phyloP scores from a whole-genome alignment of 2,797 vertebrate species.

The Gymnoscopelus microlampas region DNA sequence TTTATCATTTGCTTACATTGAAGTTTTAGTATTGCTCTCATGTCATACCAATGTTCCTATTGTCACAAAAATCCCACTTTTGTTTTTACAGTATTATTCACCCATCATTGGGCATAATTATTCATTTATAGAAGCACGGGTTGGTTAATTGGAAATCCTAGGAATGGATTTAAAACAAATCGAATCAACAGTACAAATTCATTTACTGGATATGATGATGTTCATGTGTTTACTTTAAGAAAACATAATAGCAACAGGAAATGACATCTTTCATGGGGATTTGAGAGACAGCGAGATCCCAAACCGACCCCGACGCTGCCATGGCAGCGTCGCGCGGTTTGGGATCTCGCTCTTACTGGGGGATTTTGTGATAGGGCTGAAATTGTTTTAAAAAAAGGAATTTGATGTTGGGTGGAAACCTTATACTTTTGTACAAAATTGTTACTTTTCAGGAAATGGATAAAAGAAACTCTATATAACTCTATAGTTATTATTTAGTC shows the following conservation, averaged over 20 bases:
- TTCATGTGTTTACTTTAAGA: conserved; percentile 14
- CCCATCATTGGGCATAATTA: conserved; percentile 41
- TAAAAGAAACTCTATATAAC: too few relatives aligned
- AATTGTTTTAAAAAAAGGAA: too few relatives aligned
- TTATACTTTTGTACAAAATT: too few relatives aligned
- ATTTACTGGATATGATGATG: not conserved
- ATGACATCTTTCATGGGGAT: too few relatives aligned
- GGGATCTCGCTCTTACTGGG: too few relatives aligned
- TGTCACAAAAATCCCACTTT: conserved; percentile 55
- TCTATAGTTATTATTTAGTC: too few relatives aligned
- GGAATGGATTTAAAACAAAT: conserved; percentile 6
- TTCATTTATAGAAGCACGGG: not conserved
- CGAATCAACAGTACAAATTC: not conserved
- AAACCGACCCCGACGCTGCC: too few relatives aligned
- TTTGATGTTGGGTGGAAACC: too few relatives aligned
- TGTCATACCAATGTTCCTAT: conserved; percentile 72
- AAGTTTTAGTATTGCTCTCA: conserved; percentile 62
- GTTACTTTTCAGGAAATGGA: too few relatives aligned
- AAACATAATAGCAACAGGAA: not conserved
- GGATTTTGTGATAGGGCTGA: too few relatives aligned
- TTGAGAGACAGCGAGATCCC: too few relatives aligned
- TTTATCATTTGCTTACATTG: conserved; percentile 49
- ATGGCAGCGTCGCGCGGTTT: too few relatives aligned
- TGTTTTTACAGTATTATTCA: conserved; percentile 27
- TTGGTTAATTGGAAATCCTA: not conserved